phyloP scores from a whole-genome alignment of 2,888 invertebrate species.

The Acleris emargana region DNA sequence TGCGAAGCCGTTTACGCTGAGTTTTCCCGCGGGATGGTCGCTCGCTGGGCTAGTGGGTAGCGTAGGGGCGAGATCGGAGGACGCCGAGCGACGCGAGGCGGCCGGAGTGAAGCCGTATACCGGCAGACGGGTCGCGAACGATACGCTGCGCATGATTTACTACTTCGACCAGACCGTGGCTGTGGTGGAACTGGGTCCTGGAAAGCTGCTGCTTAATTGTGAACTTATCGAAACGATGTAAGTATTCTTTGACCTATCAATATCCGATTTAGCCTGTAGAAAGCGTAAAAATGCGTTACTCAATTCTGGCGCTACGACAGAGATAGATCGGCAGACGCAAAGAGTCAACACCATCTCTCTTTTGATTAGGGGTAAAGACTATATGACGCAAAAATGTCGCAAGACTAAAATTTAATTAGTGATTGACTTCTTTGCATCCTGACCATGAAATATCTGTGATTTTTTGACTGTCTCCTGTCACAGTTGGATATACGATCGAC shows the following conservation, averaged over 20 bases:
- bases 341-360: too few relatives aligned
- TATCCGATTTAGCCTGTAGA: too few relatives aligned
- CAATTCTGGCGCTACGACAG: too few relatives aligned
- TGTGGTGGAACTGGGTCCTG: conserved; percentile 89
- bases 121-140: conserved; percentile 85
- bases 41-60: conserved; percentile 72
- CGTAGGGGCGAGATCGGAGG: conserved; percentile 66
- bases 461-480: too few relatives aligned
- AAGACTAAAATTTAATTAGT: too few relatives aligned
- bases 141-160: conserved; percentile 89
- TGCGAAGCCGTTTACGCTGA: conserved; percentile 76
- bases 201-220: conserved; percentile 89
- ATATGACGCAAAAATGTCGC: too few relatives aligned
- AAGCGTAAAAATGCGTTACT: too few relatives aligned
- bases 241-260: conserved; percentile 70
- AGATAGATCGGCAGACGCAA: too few relatives aligned
- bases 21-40: conserved; percentile 78
- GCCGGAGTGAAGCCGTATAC: conserved; percentile 84
- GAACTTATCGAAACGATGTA: conserved; percentile 94
- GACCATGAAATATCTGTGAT: too few relatives aligned
- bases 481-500: too few relatives aligned
- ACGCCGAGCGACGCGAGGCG: conserved; percentile 59
- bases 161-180: conserved; percentile 93
- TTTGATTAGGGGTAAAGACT: too few relatives aligned
- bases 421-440: too few relatives aligned